These are phyloP conservation scores for Florisuga fusca DNA, from an alignment of 2,797 vertebrate genomes.

Conservation along the genomic window DNA sequence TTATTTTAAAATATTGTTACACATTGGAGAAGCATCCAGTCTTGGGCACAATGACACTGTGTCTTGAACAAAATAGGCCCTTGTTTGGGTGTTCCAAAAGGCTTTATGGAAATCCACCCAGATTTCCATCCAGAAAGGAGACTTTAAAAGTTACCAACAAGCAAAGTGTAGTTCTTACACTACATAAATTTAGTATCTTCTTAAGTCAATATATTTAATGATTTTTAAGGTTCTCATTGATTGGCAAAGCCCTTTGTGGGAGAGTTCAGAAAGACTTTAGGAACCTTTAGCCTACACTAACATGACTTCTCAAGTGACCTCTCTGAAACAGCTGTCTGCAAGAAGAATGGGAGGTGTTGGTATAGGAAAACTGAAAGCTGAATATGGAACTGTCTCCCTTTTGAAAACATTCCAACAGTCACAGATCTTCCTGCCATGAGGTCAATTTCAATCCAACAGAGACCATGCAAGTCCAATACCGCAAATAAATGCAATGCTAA, in stretches of 20 bases:
- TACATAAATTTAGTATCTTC: background rate
- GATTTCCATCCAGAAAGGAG: background rate
- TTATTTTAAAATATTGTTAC: background rate
- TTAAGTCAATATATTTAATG: background rate
- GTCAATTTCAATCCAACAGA: background rate
- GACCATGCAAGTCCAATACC: background rate
- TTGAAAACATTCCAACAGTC: background rate
- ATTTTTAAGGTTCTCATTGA: constrained; percentile 10
- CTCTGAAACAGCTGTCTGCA: background rate
- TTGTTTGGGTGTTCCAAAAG: background rate
- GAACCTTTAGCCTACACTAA: background rate
- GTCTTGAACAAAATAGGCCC: background rate
- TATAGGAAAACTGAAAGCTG: background rate
- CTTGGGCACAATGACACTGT: background rate
- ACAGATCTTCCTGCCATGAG: background rate
- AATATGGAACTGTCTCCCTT: background rate
- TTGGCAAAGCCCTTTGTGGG: background rate
- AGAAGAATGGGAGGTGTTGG: background rate
- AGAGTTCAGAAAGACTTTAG: background rate
- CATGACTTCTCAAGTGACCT: background rate
- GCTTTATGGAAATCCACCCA: background rate
- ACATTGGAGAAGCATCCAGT: background rate
- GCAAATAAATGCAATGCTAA: constrained; percentile 3
- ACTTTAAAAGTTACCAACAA: background rate
- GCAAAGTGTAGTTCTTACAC: background rate